Evolutionary conservation across 2,797 vertebrate species (phyloP), one percentile per base, ranked within the genome.

Genomic region (Pempheris klunzingeri): DNA sequence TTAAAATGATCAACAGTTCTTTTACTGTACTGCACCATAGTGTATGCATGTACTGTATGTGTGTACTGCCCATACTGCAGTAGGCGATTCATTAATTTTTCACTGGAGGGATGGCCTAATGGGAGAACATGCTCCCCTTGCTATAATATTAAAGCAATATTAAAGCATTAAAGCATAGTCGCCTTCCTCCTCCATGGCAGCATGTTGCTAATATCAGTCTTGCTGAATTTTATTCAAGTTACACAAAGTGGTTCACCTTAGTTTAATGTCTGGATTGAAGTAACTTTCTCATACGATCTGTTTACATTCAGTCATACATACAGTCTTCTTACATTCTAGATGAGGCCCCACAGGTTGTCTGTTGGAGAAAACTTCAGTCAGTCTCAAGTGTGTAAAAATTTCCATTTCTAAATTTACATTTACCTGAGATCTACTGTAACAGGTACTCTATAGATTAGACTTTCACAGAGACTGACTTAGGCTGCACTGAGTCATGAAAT

Each of bases 381-480:
- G 22, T 64, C 38, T 60, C 14, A 18, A 22, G n/a, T 59, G 46
- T 60, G 54, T 34, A n/a, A 64, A 61, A 70, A 57, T 2, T 3
- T 39, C 1, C 7, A n/a, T 24, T 30, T 41, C n/a, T 39, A 26
- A 13, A 22, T 71, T 74, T 22, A 46, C 53, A 39, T n/a, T n/a
- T 22, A 53, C 50, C 60, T 50, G 9, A 58, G 34, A 57, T 46
- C n/a, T 20, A 22, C 22, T 3, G 3, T 50, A 18, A 28, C 20
- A 55, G 34, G 36, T 46, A 50, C 38, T 67, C 13, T 74, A 53
- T 34, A 17, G 57, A 67, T 54, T 44, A 32, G 1, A 58, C 36
- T 28, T 66, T 70, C 20, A 53, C 28, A 46, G 26, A 53, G 2
- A 34, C 49, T 38, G 22, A 66, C 28, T 32, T 7, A 64, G 62